phyloP scores from a whole-genome alignment of 1,140 invertebrate genomes.

The Drepana arcuata region DNA sequence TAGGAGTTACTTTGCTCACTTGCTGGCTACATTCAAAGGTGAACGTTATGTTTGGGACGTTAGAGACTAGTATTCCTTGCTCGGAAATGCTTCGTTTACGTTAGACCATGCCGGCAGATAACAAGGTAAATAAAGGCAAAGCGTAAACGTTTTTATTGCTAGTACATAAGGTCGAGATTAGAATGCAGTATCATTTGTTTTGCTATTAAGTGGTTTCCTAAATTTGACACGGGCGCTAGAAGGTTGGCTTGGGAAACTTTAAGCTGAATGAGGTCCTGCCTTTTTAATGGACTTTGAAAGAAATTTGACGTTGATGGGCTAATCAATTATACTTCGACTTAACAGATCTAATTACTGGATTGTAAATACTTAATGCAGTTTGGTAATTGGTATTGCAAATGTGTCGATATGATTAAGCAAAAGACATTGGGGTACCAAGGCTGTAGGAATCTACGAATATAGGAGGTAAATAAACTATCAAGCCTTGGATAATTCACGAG shows the following conservation, averaged over 20 bases:
- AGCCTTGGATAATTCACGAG: no score
- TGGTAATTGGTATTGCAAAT: no score
- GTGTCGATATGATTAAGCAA: no score
- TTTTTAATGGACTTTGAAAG: conserved; percentile 30
- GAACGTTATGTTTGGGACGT: conserved; percentile 10
- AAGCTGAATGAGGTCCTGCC: conserved; percentile 29
- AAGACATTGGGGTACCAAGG: no score
- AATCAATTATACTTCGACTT: conserved; percentile 16
- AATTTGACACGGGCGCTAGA: conserved; percentile 58
- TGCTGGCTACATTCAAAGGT: conserved; percentile 11
- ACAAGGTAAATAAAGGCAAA: no score
- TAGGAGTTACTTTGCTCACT: conserved; percentile 47
- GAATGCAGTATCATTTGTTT: conserved; percentile 11
- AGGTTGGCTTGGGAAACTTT: conserved; percentile 40
- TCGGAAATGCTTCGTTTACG: conserved; percentile 20
- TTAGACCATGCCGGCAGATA: conserved; percentile 49
- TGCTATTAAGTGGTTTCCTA: conserved; percentile 53
- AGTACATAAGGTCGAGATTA: conserved; percentile 17
- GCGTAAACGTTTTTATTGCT: no score
- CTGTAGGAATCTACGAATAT: no score
- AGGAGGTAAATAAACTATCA: no score
- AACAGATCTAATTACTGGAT: no score
- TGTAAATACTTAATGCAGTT: no score
- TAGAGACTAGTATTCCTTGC: conserved; percentile 16
- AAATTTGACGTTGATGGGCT: conserved; percentile 19